Percentiles rank a stretch among this genome's conserved stretches.
These are phyloP conservation scores for Aphidius colemani DNA, from an alignment of 2,888 invertebrate species.

Conservation along the genomic window DNA sequence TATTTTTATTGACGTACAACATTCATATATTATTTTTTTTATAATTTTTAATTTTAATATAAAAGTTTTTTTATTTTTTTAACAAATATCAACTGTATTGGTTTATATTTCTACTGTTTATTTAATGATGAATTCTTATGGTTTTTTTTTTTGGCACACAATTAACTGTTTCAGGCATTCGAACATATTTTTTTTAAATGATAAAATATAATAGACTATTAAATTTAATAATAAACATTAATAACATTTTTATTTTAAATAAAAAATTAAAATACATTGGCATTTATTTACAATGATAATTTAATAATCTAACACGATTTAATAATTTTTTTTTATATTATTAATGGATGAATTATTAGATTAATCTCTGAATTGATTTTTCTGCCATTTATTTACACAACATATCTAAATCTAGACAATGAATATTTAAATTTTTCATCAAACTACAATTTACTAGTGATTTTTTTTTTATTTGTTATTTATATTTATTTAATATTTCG, in stretches of 20 bases:
- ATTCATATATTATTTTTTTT: conserved; percentile 24
- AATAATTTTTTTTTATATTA: neutral
- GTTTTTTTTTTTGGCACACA: conserved; percentile 12
- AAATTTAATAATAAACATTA: conserved; percentile 16
- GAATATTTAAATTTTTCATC: neutral
- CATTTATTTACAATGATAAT: conserved; percentile 20
- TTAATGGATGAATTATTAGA: neutral
- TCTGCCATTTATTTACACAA: no score
- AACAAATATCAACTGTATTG: conserved; percentile 24
- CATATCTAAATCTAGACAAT: no score
- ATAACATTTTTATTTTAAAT: conserved; percentile 21
- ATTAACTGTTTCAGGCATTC: conserved; percentile 5
- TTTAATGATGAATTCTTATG: neutral
- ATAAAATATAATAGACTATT: neutral
- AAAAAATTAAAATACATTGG: conserved; percentile 17
- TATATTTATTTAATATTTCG: neutral
- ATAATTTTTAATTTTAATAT: conserved; percentile 23
- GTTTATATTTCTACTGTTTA: conserved; percentile 30
- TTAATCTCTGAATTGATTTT: no score
- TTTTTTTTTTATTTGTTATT: neutral
- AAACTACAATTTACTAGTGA: neutral
- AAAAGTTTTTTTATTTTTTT: conserved; percentile 16
- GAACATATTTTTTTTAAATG: conserved; percentile 4
- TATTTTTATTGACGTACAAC: conserved; percentile 14
- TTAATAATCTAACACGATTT: conserved; percentile 23